A percentile compares a stretch with the other conserved stretches of the same genome.
Evolutionary conservation across 2,113 vertebrate genomes (phyloP).

Genomic region (Tichodroma muraria): DNA sequence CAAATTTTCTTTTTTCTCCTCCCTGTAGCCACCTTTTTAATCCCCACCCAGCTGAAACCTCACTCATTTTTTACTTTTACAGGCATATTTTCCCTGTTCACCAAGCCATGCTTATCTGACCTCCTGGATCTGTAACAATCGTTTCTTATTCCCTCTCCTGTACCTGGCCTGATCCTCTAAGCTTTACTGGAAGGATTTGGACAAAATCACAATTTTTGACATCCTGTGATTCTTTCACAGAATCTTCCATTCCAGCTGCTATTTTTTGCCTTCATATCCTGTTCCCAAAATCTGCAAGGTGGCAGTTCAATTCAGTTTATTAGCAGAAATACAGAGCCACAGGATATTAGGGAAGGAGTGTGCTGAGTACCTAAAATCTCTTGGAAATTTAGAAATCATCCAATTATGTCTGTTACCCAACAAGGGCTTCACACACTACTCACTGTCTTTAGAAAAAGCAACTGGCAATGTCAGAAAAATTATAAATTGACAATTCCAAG

Average conservation of each 20-base stretch:
- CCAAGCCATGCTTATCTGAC: not conserved
- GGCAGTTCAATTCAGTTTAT: not conserved
- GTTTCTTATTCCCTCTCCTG: not conserved
- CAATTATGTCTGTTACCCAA: not conserved
- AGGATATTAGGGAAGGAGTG: not conserved
- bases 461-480: not conserved
- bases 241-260: not conserved
- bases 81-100: not conserved
- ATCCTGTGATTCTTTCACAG: not conserved
- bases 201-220: not conserved
- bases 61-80: not conserved
- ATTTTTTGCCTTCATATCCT: not conserved
- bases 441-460: not conserved
- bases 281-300: not conserved
- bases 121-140: not conserved
- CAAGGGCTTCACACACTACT: not conserved
- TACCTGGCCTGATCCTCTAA: not conserved
- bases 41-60: not conserved
- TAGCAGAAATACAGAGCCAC: not conserved
- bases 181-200: not conserved
- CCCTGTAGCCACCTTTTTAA: not conserved
- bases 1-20: not conserved
- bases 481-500: not conserved
- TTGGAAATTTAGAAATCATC: not conserved
- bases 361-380: not conserved